These are phyloP conservation scores for Rhineura floridana DNA, from an alignment of 2,113 vertebrate species.

Conservation along the genomic window DNA sequence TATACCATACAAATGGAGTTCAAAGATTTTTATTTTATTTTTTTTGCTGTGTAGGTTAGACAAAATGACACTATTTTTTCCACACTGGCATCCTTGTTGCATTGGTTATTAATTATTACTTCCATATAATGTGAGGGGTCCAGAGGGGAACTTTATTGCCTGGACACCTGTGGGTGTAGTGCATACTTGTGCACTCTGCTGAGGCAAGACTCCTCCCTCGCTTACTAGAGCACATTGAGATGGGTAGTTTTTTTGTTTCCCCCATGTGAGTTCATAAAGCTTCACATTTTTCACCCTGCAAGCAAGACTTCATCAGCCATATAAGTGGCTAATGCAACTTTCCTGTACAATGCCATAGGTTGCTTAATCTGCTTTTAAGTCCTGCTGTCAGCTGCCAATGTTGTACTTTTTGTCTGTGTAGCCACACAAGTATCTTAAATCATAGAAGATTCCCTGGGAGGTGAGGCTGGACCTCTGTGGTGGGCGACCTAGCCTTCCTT, in stretches of 20 bases:
- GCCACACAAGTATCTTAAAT: background rate
- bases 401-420: background rate
- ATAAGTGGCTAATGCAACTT: background rate
- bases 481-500: background rate
- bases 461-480: background rate
- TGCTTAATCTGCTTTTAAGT: background rate
- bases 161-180: too few species aligned
- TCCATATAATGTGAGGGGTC: background rate
- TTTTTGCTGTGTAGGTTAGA: background rate
- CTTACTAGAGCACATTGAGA: background rate
- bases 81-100: background rate
- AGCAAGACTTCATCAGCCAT: background rate
- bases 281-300: background rate
- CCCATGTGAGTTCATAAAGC: background rate
- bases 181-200: background rate
- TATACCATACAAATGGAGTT: background rate
- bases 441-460: background rate
- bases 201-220: background rate
- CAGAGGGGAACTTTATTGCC: background rate
- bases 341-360: background rate
- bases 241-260: background rate
- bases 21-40: too few species aligned
- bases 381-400: background rate
- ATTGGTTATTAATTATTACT: background rate
- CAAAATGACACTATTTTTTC: background rate